These are phyloP conservation scores for Ephestia elutella DNA, from an alignment of 1,140 invertebrate species.

Conservation along the genomic window DNA sequence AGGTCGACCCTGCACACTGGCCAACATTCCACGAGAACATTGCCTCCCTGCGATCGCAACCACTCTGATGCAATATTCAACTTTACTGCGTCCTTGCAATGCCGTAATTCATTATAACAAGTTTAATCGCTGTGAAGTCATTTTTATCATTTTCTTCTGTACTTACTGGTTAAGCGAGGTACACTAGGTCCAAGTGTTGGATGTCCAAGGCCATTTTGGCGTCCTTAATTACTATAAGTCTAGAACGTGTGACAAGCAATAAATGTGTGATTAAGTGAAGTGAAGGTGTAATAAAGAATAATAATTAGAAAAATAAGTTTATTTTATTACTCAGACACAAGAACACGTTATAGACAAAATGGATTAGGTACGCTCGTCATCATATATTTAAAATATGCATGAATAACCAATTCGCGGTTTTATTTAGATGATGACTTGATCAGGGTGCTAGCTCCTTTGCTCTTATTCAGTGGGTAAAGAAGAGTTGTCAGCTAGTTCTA, in stretches of 20 bases:
- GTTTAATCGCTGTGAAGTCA: slow-evolving; percentile 55
- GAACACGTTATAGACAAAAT: too few relatives aligned
- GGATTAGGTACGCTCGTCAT: too few relatives aligned
- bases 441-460: too few relatives aligned
- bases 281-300: slow-evolving; percentile 9
- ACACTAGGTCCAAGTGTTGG: slow-evolving; percentile 16
- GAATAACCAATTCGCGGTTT: too few relatives aligned
- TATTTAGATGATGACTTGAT: too few relatives aligned
- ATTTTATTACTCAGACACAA: too few relatives aligned
- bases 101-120: slow-evolving; percentile 72
- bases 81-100: slow-evolving; percentile 74
- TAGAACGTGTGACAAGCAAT: slow-evolving; percentile 31
- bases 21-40: slow-evolving; percentile 66
- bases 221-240: slow-evolving; percentile 52
- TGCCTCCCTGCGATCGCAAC: slow-evolving; percentile 57
- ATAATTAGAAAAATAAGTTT: too few relatives aligned
- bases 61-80: slow-evolving; percentile 72
- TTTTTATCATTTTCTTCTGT: slow-evolving; percentile 59
- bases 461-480: too few relatives aligned
- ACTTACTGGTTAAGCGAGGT: slow-evolving; percentile 42
- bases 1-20: slow-evolving; percentile 24
- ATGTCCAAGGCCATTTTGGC: slow-evolving; percentile 56
- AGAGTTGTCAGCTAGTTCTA: too few relatives aligned
- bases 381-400: too few relatives aligned
- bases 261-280: slow-evolving; percentile 21